Evolutionary conservation across 1,140 invertebrate genomes (phyloP), one percentile per base, ranked within the genome.

Genomic region (Cotesia chilonis): DNA sequence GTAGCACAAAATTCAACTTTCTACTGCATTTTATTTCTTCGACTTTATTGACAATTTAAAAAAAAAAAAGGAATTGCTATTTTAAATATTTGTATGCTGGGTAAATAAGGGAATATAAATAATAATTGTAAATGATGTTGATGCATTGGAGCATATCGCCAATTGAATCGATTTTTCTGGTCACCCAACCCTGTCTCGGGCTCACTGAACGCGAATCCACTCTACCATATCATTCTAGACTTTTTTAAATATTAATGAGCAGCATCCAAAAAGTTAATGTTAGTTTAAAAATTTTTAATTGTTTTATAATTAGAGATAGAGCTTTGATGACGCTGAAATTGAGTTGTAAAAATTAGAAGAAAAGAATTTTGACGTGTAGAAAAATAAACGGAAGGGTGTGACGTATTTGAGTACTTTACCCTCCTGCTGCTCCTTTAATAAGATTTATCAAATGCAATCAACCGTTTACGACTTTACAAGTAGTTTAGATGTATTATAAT

Each of bases 371-470:
- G 14, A 52, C 37, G n/a, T 6, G 4, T 7, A 63, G 51, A 36
- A 72, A 54, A 68, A 60, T 60, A 41, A 63, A 72, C 71, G 71
- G 71, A 72, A 68, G 71, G 71, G 71, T 55, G 71, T 72, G 71
- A 72, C 70, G 63, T 59, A 52, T 37, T 9, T 55, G 14, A 20
- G 35, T 17, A 54, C 71, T 57, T 63, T 54, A 68, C 28, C 51
- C 37, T 60, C 17, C 7, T 47, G 20, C 61, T 60, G 52, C 63
- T 51, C 41, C 35, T 47, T 28, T 47, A 47, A 1, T 68, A 68
- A 14, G n/a, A 7, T 37, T 41, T 36, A 38, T 68, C 10, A 57
- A 37, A 70, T 28, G 36, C 68, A 70, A 47, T 59, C 57, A 35
- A 52, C 57, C 68, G 28, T 61, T 63, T 47, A 37, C 7, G 28